phyloP scores from a whole-genome alignment of 64 coral and sea anemone species.

The Montipora capricornis region DNA sequence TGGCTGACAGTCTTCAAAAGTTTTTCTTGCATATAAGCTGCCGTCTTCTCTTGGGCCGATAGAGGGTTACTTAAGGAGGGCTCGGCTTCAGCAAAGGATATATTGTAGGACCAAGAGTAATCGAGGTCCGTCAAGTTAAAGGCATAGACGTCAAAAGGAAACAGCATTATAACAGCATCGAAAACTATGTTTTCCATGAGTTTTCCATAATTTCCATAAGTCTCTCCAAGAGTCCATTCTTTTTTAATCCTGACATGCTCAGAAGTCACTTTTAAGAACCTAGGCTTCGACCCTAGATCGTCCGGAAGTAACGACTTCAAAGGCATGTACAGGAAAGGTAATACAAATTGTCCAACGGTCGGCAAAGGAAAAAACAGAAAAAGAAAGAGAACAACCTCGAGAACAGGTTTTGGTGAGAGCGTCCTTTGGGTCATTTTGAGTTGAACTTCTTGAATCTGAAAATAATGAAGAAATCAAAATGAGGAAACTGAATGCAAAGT shows the following conservation, averaged over 20 bases:
- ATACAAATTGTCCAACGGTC: not conserved
- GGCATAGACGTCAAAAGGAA: not conserved
- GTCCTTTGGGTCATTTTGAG: not conserved
- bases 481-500: no score
- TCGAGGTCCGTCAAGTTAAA: not conserved
- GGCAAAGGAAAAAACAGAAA: not conserved
- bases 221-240: not conserved
- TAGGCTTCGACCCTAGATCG: fast-evolving
- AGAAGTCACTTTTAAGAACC: not conserved
- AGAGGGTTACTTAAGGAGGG: not conserved
- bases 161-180: no score
- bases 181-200: not conserved
- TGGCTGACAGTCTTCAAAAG: conserved; percentile 22
- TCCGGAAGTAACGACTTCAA: not conserved
- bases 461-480: not conserved
- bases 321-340: conserved; percentile 38
- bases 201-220: not conserved
- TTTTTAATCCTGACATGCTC: not conserved
- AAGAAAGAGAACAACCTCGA: not conserved
- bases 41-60: not conserved
- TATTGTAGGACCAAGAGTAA: not conserved
- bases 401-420: not conserved
- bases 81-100: not conserved
- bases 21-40: conserved; percentile 22
- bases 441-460: not conserved